Evolutionary conservation across 92 coral and sea anemone species (phyloP).

Genomic region (Zoanthus sansibaricus): DNA sequence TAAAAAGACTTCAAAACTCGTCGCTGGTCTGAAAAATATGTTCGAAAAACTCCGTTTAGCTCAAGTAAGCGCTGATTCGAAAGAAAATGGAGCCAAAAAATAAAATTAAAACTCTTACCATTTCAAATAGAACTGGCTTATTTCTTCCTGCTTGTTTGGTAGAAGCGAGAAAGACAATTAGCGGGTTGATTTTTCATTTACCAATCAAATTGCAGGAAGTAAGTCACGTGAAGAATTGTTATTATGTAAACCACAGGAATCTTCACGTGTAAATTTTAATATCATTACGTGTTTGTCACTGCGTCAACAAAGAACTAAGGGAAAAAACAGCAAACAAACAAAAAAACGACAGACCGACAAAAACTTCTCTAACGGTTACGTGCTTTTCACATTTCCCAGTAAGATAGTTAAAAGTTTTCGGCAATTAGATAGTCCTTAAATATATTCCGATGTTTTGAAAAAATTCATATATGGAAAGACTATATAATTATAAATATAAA

Average conservation of each 20-base stretch:
- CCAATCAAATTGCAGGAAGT: slow-evolving; percentile 29
- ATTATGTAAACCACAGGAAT: slow-evolving; percentile 52
- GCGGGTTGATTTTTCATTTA: slow-evolving; percentile 40
- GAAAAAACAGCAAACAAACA: neutral
- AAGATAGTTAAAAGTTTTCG: too few relatives aligned
- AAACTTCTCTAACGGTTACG: neutral
- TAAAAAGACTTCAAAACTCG: slow-evolving; percentile 33
- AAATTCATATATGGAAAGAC: too few relatives aligned
- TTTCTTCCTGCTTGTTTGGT: slow-evolving; percentile 42
- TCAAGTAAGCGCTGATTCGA: slow-evolving; percentile 13
- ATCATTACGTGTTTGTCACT: slow-evolving; percentile 24
- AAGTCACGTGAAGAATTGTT: slow-evolving; percentile 26
- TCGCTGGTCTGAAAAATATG: slow-evolving; percentile 34
- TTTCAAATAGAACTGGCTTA: slow-evolving; percentile 21
- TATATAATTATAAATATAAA: too few relatives aligned
- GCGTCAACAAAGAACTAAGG: neutral
- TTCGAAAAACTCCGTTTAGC: slow-evolving; percentile 15
- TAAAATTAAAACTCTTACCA: slow-evolving; percentile 54
- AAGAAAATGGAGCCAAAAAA: slow-evolving; percentile 31
- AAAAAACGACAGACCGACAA: neutral
- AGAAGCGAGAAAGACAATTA: slow-evolving; percentile 35
- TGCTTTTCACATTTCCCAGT: too few relatives aligned
- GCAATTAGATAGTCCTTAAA: too few relatives aligned
- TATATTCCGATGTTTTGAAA: too few relatives aligned
- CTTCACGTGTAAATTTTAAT: slow-evolving; percentile 49